These are phyloP conservation scores for Portunus trituberculatus DNA, from an alignment of 1,140 invertebrate genomes.

Conservation along the genomic window DNA sequence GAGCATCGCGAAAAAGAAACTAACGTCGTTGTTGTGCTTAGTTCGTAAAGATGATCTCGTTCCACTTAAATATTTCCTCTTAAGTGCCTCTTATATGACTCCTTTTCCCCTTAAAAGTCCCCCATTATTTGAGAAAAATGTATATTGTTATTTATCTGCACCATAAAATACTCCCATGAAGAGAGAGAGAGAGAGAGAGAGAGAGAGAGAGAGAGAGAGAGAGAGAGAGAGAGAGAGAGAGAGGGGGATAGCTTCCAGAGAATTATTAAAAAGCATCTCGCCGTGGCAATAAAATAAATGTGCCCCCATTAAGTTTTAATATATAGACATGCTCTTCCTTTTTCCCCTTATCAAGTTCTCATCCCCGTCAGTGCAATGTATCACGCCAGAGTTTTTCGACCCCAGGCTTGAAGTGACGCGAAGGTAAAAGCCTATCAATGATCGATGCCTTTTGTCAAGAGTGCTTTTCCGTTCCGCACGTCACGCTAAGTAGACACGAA, in stretches of 20 bases:
- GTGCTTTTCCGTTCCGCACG: neutral
- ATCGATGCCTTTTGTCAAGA: neutral
- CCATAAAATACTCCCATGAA: neutral
- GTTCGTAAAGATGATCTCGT: neutral
- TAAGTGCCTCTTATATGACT: neutral
- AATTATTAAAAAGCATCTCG: neutral
- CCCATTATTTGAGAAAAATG: neutral
- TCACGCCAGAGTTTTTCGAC: neutral
- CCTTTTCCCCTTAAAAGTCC: neutral
- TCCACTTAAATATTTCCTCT: conserved; percentile 4
- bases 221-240: neutral
- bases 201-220: neutral
- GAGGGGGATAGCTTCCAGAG: neutral
- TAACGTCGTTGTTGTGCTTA: no score
- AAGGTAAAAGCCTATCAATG: neutral
- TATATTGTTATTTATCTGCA: conserved; percentile 1
- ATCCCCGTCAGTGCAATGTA: neutral
- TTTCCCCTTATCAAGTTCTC: neutral
- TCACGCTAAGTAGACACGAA: neutral
- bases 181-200: neutral
- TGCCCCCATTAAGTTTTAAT: neutral
- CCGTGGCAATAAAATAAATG: neutral
- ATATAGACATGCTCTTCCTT: neutral
- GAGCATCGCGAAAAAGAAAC: neutral
- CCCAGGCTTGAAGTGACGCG: neutral